Evolutionary conservation across 2,113 vertebrate genomes (phyloP).

Genomic region (Euleptes europaea): DNA sequence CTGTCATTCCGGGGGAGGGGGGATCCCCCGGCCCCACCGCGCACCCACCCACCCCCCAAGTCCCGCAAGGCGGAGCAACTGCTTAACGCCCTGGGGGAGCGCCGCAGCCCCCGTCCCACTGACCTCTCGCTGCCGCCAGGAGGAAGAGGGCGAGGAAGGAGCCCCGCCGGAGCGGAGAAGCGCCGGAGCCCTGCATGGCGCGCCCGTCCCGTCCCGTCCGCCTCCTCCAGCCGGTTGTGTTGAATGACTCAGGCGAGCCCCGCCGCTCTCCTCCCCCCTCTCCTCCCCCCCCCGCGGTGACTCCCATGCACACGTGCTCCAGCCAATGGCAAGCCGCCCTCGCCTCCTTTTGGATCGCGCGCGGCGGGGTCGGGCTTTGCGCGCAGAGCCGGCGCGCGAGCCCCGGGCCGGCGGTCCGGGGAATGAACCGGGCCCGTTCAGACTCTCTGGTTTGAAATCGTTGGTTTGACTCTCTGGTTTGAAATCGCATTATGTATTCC

Average conservation of each 20-base stretch:
- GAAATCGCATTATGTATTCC: no score
- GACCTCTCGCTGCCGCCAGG: constrained; percentile 26
- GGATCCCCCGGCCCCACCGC: no score
- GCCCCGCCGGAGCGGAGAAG: constrained; percentile 5
- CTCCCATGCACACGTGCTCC: background rate
- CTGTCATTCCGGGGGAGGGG: no score
- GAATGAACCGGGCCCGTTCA: no score
- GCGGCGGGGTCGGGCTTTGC: background rate
- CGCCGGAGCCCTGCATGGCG: constrained; percentile 32
- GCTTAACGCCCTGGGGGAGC: accelerated
- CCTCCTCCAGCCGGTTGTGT: background rate
- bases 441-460: no score
- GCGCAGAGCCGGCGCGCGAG: no score
- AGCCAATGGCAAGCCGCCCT: background rate
- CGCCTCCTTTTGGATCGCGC: no score
- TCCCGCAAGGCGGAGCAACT: no score
- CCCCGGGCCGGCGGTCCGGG: no score
- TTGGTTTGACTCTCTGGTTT: no score
- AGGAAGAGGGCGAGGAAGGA: background rate
- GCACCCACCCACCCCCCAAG: no score
- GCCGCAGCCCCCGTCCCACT: background rate
- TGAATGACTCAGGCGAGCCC: constrained; percentile 17
- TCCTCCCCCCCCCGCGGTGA: constrained; percentile 4
- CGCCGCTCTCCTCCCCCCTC: background rate
- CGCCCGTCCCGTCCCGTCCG: background rate